phyloP scores from a whole-genome alignment of 2,888 invertebrate species.

The Cantharis nigra region DNA sequence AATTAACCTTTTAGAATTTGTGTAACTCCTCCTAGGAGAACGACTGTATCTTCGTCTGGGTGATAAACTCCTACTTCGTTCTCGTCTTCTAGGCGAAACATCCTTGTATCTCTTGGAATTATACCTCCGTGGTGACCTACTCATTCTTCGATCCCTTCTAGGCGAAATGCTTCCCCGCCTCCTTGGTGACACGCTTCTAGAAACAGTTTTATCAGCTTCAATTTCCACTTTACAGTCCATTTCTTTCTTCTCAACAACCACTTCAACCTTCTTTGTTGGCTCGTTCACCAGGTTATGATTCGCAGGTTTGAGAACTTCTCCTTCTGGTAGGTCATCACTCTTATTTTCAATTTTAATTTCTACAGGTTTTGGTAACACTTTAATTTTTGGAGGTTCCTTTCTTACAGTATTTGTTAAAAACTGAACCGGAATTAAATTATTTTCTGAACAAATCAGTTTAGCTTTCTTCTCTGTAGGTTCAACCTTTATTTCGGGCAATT shows the following conservation, averaged over 20 bases:
- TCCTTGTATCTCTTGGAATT: slow-evolving; percentile 9
- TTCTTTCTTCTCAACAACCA: background rate
- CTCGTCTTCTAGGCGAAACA: slow-evolving; percentile 7
- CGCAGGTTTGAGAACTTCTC: background rate
- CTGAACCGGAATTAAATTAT: slow-evolving; percentile 34
- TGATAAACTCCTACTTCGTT: slow-evolving; percentile 2
- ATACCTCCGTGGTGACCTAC: slow-evolving; percentile 15
- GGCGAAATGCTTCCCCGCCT: slow-evolving; percentile 9
- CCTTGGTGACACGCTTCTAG: slow-evolving; percentile 9
- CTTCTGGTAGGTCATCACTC: background rate
- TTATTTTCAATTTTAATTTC: background rate
- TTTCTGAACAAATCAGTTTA: background rate
- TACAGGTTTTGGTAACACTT: background rate
- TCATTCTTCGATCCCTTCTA: background rate
- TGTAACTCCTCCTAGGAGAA: slow-evolving; percentile 32
- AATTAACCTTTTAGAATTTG: background rate
- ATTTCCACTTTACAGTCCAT: background rate
- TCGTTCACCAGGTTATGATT: background rate
- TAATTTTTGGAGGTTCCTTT: background rate
- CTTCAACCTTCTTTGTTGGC: background rate
- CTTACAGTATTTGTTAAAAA: slow-evolving; percentile 28
- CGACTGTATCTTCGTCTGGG: slow-evolving; percentile 25
- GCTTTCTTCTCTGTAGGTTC: background rate
- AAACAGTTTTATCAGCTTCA: background rate
- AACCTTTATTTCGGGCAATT: background rate